Percentiles rank a stretch among this genome's conserved stretches.
Evolutionary conservation across 2,888 invertebrate genomes (phyloP).

Genomic region (Machimus rusticus): DNA sequence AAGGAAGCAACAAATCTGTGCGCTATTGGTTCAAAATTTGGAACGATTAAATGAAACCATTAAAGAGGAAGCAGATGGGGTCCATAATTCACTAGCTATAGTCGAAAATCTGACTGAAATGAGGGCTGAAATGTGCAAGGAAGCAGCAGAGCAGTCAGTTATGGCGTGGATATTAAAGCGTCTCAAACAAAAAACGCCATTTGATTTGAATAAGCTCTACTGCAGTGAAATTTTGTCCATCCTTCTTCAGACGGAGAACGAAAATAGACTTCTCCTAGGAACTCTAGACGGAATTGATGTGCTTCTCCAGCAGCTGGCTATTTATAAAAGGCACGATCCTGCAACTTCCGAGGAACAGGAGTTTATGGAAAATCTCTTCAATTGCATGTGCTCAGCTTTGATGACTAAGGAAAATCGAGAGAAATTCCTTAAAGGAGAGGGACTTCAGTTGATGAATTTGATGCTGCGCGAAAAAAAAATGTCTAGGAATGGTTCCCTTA

Average conservation of each 20-base stretch:
- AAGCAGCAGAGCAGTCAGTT: constrained; percentile 90
- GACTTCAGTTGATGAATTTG: constrained; percentile 98
- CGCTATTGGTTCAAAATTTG: constrained; percentile 90
- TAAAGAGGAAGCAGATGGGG: constrained; percentile 94
- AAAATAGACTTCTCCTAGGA: constrained; percentile 83
- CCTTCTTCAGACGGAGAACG: constrained; percentile 87
- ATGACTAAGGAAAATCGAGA: constrained; percentile 89
- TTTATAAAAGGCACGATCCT: constrained; percentile 95
- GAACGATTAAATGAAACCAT: constrained; percentile 91
- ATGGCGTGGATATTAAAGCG: constrained; percentile 91
- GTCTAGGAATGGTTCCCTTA: constrained; percentile 94
- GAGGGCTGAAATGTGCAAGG: constrained; percentile 80
- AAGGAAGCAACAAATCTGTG: constrained; percentile 88
- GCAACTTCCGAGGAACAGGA: constrained; percentile 91
- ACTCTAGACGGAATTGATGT: constrained; percentile 96
- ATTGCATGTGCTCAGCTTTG: constrained; percentile 91
- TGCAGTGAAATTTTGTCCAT: constrained; percentile 96
- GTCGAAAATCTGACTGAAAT: constrained; percentile 96
- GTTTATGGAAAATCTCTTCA: constrained; percentile 98
- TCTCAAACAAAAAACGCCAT: constrained; percentile 85
- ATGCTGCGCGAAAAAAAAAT: constrained; percentile 98
- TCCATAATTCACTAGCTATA: constrained; percentile 89
- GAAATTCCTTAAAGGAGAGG: constrained; percentile 92
- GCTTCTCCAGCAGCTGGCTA: constrained; percentile 91
- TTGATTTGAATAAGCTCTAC: constrained; percentile 95